Evolutionary conservation across 2,113 vertebrate species (phyloP), one percentile per base, ranked within the genome.

Genomic region (Strix uralensis): DNA sequence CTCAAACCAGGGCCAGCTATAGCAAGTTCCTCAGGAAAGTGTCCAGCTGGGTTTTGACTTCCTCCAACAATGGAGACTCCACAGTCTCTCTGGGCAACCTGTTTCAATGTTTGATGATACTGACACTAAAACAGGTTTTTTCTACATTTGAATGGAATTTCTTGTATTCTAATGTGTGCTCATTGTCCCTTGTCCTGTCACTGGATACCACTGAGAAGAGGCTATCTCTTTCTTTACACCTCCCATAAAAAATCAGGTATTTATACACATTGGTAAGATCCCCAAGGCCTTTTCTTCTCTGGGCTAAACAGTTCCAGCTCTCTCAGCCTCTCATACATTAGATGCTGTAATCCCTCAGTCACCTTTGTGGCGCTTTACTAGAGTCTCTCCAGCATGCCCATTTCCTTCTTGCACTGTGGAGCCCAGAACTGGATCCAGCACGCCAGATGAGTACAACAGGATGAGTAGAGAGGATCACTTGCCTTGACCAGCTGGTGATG

Each of bases 21-120:
- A 65, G 19, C 1, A 2, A 55, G 25, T 40, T 74, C 6, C 49
- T 88, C 62, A 32, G 52, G 32, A 36, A 0, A 0, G 11, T 59
- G 29, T n/a, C 67, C 67, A 66, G 18, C 2, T 88, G 40, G 27
- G 25, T 61, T 88, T 81, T 75, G 36, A 51, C 5, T 69, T 65
- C 26, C 26, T 75, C 21, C 36, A 72, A 1, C 0, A 5, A 9
- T 29, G 14, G 7, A 55, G n/a, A 78, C 8, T 66, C 30, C 26
- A 44, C 38, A 67, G 8, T 13, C 13, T 84, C 26, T 81, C n/a
- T 62, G 42, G 20, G 13, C 3, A 69, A 38, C 25, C 11, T 61
- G 34, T 30, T 69, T 57, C 38, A 9, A 30, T 57, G 30, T 59
- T 69, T 40, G 40, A 63, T 2, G 9, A 38, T 3, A 42, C 40